These are phyloP conservation scores for Deroptyus accipitrinus DNA, from an alignment of 2,113 vertebrate genomes.

Conservation along the genomic window DNA sequence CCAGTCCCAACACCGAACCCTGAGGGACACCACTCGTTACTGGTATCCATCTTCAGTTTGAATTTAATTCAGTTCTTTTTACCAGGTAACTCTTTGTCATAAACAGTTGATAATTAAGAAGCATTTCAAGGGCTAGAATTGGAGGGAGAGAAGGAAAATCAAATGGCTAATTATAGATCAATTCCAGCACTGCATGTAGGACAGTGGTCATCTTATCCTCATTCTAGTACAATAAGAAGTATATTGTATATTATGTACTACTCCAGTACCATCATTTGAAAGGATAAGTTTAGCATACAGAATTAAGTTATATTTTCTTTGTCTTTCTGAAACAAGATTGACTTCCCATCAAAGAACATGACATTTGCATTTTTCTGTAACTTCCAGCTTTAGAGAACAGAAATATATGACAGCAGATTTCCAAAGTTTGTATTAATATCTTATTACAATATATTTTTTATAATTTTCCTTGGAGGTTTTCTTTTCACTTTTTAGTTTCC, in stretches of 20 bases:
- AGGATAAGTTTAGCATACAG: neutral
- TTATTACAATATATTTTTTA: neutral
- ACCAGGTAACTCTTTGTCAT: neutral
- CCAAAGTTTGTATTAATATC: neutral
- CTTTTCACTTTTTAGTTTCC: neutral
- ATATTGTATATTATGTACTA: neutral
- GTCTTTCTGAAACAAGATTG: neutral
- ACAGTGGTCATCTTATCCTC: neutral
- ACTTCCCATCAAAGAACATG: neutral
- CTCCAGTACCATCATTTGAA: neutral
- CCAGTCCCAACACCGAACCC: too few relatives aligned
- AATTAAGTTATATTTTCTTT: neutral
- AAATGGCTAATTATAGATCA: neutral
- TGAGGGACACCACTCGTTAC: too few relatives aligned
- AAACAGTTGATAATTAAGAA: neutral
- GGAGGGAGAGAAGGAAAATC: neutral
- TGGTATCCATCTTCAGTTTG: neutral
- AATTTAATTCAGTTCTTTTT: neutral
- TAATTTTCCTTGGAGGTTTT: neutral
- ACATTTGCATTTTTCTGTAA: neutral
- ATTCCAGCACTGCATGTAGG: neutral
- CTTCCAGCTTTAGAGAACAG: neutral
- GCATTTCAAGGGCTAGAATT: neutral
- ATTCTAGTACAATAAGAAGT: neutral
- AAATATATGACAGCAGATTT: neutral